Conservation (phyloP, 2,797 vertebrate genomes). For the Spinus pinus region DNA sequence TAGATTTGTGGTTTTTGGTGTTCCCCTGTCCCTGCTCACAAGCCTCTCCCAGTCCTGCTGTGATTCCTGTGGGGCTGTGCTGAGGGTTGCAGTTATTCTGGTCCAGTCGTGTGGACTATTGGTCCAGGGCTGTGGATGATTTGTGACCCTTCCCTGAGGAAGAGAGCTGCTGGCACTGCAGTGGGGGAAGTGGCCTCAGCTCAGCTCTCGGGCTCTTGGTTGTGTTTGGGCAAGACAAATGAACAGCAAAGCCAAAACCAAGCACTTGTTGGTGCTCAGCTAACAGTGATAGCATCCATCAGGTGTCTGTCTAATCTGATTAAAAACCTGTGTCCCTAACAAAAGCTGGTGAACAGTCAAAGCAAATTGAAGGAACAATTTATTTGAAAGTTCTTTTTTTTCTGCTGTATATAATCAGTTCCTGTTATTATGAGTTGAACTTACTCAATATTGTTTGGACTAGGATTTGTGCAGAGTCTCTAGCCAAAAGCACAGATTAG, state of each 20-base stretch:
- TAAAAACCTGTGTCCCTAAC: background rate
- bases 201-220: background rate
- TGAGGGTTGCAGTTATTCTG: background rate
- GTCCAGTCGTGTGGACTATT: fast-evolving
- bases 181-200: background rate
- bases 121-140: background rate
- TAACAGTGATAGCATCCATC: background rate
- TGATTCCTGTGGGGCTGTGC: background rate
- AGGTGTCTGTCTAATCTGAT: background rate
- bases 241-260: background rate
- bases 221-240: background rate
- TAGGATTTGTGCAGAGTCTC: background rate
- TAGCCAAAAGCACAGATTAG: conserved; percentile 39
- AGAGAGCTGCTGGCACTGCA: background rate
- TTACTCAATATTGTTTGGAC: background rate
- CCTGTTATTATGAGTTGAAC: background rate
- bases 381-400: background rate
- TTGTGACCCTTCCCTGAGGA: background rate
- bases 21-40: background rate
- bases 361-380: background rate
- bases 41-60: fast-evolving
- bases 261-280: background rate
- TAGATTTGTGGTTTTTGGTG: fast-evolving
- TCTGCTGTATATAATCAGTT: background rate
- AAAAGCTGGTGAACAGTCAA: background rate